Evolutionary conservation across 2,113 vertebrate species (phyloP), one percentile per base, ranked within the genome.

Genomic region (Hippocampus guttulatus): DNA sequence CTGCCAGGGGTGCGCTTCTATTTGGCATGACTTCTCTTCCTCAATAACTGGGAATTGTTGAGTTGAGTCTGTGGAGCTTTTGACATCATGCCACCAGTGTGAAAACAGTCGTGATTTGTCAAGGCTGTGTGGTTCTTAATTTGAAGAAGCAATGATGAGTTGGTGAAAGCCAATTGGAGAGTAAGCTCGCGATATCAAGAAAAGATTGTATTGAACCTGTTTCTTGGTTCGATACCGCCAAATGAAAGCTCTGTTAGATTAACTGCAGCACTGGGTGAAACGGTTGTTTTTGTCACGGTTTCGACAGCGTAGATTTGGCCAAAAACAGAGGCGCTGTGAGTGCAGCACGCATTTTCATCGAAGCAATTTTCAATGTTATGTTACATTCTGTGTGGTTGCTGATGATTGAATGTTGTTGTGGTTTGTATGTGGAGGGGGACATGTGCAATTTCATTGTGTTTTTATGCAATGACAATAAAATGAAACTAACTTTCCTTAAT

Each of bases 31-130:
- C 78, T 86, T 85, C 70, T 82, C 55, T 77, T 77, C 38, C 77
- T 90, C 86, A 89, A 86, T 89, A 85, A 88, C 86, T 88, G 77
- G 89, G 64, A 78, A 85, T 71, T 33, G 75, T 81, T 86, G 81
- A 83, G 63, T 60, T 64, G 82, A 79, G 75, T 6, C 33, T 80
- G 78, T 67, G 77, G 73, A 76, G 66, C 52, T 79, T 88, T 86
- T 82, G 76, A 86, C 73, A 75, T 84, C 79, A 76, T 81, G 63
- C 72, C 71, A 64, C 66, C 60, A 33, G 74, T 83, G 77, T 68
- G 9, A 51, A 75, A 73, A 76, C 60, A 68, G 69, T 81, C 80
- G 73, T 70, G 70, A 75, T 74, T 79, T 79, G 85, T 78, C 75
- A 81, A 84, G 71, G 67, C 58, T 78, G 63, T 77, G 67, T 78